Evolutionary conservation across 2,113 vertebrate species (phyloP).

Genomic region (Conger conger): DNA sequence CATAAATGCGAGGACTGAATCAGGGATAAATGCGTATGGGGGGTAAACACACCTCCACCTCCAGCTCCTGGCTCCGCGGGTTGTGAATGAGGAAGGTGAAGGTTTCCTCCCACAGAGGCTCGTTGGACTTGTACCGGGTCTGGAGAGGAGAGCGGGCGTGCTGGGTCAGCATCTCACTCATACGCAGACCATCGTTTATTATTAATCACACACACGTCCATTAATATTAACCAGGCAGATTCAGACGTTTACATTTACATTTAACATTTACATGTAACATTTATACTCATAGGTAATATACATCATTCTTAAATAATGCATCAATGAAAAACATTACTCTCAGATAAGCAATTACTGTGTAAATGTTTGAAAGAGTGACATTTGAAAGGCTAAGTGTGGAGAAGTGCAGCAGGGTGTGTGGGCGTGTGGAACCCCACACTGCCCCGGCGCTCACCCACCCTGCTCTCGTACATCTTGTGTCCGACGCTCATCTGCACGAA

Average conservation of each 20-base stretch:
- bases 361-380: too few species aligned
- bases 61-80: conserved; percentile 85
- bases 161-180: background rate
- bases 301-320: too few species aligned
- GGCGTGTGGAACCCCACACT: too few species aligned
- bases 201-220: background rate
- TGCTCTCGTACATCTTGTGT: conserved; percentile 84
- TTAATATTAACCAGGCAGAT: background rate
- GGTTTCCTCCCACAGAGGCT: conserved; percentile 92
- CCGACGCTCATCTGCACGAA: conserved; percentile 89
- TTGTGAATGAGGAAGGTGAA: conserved; percentile 95
- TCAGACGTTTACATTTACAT: too few species aligned
- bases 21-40: too few species aligned
- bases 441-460: conserved; percentile 73
- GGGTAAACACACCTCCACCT: conserved; percentile 80
- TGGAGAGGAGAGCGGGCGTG: conserved; percentile 42
- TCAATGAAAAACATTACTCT: too few species aligned
- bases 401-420: too few species aligned
- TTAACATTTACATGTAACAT: too few species aligned
- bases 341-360: too few species aligned
- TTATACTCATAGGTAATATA: too few species aligned
- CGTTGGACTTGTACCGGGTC: conserved; percentile 89
- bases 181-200: background rate
- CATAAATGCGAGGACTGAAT: too few species aligned
- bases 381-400: too few species aligned